phyloP scores from a whole-genome alignment of 2,888 invertebrate genomes.

The Troides aeacus region DNA sequence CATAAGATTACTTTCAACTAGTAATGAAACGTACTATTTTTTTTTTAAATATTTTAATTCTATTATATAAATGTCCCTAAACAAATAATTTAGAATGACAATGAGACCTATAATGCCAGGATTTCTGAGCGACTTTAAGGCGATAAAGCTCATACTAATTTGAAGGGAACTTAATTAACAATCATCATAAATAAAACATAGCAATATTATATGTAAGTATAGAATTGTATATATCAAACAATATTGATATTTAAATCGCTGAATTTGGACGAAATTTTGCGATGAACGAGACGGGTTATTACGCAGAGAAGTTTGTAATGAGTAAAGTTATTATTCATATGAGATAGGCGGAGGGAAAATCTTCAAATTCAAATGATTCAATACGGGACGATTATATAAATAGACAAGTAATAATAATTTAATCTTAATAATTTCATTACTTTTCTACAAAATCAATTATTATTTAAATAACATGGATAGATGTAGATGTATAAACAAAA shows the following conservation, averaged over 20 bases:
- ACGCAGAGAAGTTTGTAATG: constrained; percentile 21
- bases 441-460: background rate
- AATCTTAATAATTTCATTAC: background rate
- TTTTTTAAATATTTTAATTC: no score
- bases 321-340: constrained; percentile 27
- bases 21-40: background rate
- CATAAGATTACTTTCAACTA: background rate
- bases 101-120: no score
- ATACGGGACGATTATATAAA: background rate
- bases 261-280: background rate
- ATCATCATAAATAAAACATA: background rate
- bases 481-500: background rate
- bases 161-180: no score
- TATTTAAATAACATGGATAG: background rate
- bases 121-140: no score
- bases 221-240: background rate
- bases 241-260: background rate
- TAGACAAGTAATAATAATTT: background rate
- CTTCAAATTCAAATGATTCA: constrained; percentile 1
- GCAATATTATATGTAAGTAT: background rate
- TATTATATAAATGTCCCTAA: no score
- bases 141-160: no score
- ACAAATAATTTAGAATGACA: no score
- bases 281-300: constrained; percentile 5
- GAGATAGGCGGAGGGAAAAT: constrained; percentile 8